phyloP scores from a whole-genome alignment of 2,797 vertebrate genomes.

The Characodon lateralis region DNA sequence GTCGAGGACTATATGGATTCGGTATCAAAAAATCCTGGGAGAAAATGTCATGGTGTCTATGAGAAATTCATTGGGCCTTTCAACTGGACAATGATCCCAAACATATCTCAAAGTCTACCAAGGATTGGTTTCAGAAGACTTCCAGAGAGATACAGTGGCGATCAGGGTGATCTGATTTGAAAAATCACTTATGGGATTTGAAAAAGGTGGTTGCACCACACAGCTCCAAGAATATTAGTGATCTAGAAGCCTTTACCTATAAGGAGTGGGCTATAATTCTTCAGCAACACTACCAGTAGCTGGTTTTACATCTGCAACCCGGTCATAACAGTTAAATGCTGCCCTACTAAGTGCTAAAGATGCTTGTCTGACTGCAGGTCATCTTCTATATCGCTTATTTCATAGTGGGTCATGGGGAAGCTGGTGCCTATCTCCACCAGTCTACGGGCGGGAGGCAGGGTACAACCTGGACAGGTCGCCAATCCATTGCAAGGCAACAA shows the following conservation, averaged over 20 bases:
- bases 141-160: neutral
- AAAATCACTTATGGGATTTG: neutral
- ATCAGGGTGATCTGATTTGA: neutral
- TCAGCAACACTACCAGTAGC: neutral
- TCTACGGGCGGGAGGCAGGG: too few species aligned
- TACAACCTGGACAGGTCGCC: too few species aligned
- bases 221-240: neutral
- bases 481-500: too few species aligned
- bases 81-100: too few species aligned
- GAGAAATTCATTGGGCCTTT: neutral
- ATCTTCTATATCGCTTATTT: too few species aligned
- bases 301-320: neutral
- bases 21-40: neutral
- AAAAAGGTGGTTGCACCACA: neutral
- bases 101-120: too few species aligned
- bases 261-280: neutral
- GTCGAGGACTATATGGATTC: neutral
- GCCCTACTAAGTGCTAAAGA: neutral
- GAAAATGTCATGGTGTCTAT: neutral
- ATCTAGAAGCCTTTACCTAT: neutral
- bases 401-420: too few species aligned
- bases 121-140: too few species aligned
- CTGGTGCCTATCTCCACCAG: too few species aligned
- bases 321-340: neutral
- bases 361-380: too few species aligned